phyloP scores from a whole-genome alignment of 2,797 vertebrate genomes.

The Delichon dasypus region DNA sequence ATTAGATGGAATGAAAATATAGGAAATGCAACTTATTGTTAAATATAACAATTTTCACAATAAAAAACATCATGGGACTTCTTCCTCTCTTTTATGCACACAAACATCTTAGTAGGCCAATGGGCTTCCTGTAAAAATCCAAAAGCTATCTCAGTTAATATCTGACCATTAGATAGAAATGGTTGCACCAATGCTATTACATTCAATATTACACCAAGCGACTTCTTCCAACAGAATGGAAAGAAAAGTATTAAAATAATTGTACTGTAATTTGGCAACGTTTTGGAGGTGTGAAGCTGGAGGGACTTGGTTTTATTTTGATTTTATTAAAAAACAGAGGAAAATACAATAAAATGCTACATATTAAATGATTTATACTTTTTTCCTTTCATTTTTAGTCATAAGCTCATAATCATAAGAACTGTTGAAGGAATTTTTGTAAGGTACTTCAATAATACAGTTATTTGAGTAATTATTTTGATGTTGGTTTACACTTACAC shows the following conservation, averaged over 20 bases:
- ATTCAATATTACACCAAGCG: not conserved
- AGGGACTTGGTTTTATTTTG: not conserved
- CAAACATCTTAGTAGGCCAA: not conserved
- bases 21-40: not conserved
- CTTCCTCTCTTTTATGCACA: not conserved
- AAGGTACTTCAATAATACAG: not conserved
- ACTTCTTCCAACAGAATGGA: not conserved
- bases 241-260: not conserved
- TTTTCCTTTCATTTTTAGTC: not conserved
- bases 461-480: not conserved
- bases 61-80: not conserved
- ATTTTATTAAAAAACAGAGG: not conserved
- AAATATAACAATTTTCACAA: not conserved
- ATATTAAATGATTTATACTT: rapidly evolving
- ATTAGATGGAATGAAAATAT: not conserved
- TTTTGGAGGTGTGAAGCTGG: not conserved
- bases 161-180: not conserved
- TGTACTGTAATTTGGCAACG: not conserved
- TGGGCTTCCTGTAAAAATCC: not conserved
- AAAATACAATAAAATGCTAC: not conserved
- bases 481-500: not conserved
- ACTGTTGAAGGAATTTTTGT: not conserved
- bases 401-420: not conserved
- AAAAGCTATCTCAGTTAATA: not conserved
- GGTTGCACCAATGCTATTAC: not conserved